Evolutionary conservation across 2,888 invertebrate genomes (phyloP).

Genomic region (Rhagonycha fulva): DNA sequence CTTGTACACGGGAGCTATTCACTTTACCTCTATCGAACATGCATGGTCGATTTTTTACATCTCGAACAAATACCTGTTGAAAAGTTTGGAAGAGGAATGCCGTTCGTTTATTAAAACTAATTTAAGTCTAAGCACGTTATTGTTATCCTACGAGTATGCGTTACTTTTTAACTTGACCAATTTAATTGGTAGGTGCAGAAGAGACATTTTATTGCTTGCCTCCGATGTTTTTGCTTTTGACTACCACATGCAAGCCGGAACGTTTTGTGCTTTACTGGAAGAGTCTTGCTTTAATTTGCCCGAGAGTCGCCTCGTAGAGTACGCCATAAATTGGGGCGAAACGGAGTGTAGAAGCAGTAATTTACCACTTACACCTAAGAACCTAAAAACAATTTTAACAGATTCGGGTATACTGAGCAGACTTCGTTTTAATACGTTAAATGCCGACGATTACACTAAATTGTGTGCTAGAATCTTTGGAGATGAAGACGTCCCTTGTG

Average conservation of each 20-base stretch:
- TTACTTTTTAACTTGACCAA: slow-evolving; percentile 63
- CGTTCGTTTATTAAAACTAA: slow-evolving; percentile 60
- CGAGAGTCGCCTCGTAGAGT: slow-evolving; percentile 60
- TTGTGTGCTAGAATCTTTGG: slow-evolving; percentile 4
- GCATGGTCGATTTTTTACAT: slow-evolving; percentile 68
- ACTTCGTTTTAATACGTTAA: slow-evolving; percentile 52
- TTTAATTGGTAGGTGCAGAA: slow-evolving; percentile 57
- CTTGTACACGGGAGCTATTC: slow-evolving; percentile 64
- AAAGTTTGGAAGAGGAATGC: slow-evolving; percentile 59
- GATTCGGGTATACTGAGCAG: slow-evolving; percentile 56
- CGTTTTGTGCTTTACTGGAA: slow-evolving; percentile 59
- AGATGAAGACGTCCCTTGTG: slow-evolving; percentile 5
- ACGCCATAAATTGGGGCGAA: slow-evolving; percentile 61
- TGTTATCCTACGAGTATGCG: slow-evolving; percentile 64
- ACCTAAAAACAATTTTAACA: slow-evolving; percentile 55
- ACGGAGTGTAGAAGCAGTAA: slow-evolving; percentile 58
- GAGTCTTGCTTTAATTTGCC: slow-evolving; percentile 58
- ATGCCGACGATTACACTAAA: slow-evolving; percentile 1
- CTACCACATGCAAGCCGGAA: slow-evolving; percentile 58
- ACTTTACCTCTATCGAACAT: slow-evolving; percentile 60
- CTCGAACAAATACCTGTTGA: slow-evolving; percentile 68
- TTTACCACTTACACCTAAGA: slow-evolving; percentile 53
- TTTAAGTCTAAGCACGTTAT: slow-evolving; percentile 62
- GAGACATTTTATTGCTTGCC: slow-evolving; percentile 62
- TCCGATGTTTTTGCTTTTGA: slow-evolving; percentile 59